phyloP scores from a whole-genome alignment of 1,140 invertebrate genomes.

The Calephelis virginiensis region DNA sequence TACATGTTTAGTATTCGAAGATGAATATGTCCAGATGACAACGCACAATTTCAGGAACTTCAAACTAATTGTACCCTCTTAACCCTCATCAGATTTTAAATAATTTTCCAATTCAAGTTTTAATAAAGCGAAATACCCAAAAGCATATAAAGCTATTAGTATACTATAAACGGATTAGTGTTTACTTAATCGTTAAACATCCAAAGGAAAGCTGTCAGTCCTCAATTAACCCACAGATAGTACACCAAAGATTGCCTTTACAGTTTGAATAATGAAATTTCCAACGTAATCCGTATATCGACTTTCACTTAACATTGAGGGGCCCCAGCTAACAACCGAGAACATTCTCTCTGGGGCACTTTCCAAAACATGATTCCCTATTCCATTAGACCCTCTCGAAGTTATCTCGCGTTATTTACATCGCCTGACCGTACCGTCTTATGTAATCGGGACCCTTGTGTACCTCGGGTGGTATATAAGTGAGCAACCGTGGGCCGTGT shows the following conservation, averaged over 20 bases:
- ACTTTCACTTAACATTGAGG: slow-evolving; percentile 70
- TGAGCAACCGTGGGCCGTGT: slow-evolving; percentile 53
- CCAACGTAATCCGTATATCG: slow-evolving; percentile 67
- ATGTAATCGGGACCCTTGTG: slow-evolving; percentile 63
- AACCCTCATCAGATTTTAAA: no score
- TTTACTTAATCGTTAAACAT: not conserved
- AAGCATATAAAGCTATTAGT: not conserved
- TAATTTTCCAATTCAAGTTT: no score
- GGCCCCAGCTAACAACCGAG: slow-evolving; percentile 58
- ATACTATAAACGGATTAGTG: not conserved
- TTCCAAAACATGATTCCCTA: slow-evolving; percentile 75
- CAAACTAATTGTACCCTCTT: no score
- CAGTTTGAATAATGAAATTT: slow-evolving; percentile 64
- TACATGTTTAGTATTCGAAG: no score
- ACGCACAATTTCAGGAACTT: no score
- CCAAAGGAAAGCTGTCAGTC: slow-evolving; percentile 10
- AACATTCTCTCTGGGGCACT: slow-evolving; percentile 74
- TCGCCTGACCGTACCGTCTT: slow-evolving; percentile 74
- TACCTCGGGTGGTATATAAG: slow-evolving; percentile 57
- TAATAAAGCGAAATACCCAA: no score
- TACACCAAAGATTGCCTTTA: slow-evolving; percentile 36
- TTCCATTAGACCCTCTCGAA: slow-evolving; percentile 75
- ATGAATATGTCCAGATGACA: no score
- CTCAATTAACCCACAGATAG: slow-evolving; percentile 6
- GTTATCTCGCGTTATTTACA: slow-evolving; percentile 77